phyloP scores from a whole-genome alignment of 2,113 vertebrate genomes.

The Oxyruncus cristatus region DNA sequence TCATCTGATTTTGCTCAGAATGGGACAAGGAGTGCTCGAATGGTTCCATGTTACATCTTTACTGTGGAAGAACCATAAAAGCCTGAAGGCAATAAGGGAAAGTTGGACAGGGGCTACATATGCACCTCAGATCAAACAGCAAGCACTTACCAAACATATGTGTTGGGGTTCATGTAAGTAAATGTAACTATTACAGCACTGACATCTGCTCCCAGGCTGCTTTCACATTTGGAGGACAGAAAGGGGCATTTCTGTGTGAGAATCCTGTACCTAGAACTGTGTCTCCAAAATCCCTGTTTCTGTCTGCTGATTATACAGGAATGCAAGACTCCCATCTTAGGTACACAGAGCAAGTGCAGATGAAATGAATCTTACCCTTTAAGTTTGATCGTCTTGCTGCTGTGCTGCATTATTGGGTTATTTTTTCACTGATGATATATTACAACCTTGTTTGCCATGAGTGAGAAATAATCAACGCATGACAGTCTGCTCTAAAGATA shows the following conservation, averaged over 20 bases:
- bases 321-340: background rate
- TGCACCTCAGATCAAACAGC: background rate
- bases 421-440: background rate
- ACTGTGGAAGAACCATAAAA: background rate
- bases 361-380: background rate
- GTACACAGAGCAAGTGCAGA: background rate
- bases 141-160: background rate
- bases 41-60: background rate
- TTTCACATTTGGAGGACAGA: background rate
- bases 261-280: background rate
- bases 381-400: background rate
- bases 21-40: background rate
- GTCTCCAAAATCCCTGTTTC: background rate
- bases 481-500: background rate
- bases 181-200: background rate
- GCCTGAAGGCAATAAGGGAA: background rate
- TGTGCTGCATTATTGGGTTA: background rate
- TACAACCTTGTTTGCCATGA: background rate
- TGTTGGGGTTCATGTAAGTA: rapidly evolving
- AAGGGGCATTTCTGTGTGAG: background rate
- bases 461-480: background rate
- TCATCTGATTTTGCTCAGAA: background rate
- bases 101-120: background rate
- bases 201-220: background rate
- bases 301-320: background rate